phyloP scores from a whole-genome alignment of 2,113 vertebrate genomes.

The Bombycilla garrulus region DNA sequence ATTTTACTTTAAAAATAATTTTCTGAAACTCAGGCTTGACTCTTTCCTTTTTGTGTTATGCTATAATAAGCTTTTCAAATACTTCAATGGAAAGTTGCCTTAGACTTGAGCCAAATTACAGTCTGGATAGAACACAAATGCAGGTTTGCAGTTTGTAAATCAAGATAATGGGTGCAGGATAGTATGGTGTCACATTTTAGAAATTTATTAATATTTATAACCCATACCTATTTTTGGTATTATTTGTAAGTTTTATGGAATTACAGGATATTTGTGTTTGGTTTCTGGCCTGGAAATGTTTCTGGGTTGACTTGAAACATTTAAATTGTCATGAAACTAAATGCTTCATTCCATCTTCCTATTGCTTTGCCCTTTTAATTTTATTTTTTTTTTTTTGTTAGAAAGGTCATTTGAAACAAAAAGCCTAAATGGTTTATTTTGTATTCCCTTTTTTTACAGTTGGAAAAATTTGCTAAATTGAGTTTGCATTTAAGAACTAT shows the following conservation, averaged over 20 bases:
- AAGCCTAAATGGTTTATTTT: conserved; percentile 9
- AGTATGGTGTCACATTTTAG: not conserved
- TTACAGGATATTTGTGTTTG: conserved; percentile 1
- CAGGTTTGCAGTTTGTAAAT: not conserved
- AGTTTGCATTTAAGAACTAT: not conserved
- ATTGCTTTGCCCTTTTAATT: conserved; percentile 26
- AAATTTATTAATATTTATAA: conserved; percentile 4
- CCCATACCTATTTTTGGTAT: not conserved
- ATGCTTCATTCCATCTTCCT: conserved; percentile 28
- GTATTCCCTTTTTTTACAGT: not conserved
- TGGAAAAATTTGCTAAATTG: not conserved
- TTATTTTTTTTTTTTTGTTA: not conserved
- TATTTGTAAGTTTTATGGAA: not conserved
- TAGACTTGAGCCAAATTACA: not conserved
- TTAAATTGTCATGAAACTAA: conserved; percentile 25
- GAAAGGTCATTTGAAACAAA: conserved; percentile 34
- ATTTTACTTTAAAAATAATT: conserved; percentile 7
- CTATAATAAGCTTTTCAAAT: not conserved
- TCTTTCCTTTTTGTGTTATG: not conserved
- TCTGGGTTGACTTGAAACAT: conserved; percentile 4
- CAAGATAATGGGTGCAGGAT: not conserved
- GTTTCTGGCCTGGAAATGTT: conserved; percentile 42
- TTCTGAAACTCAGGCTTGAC: not conserved
- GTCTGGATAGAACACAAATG: not conserved
- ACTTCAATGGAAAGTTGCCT: not conserved